phyloP scores from a whole-genome alignment of 1,140 invertebrate genomes.

The Atta texana region DNA sequence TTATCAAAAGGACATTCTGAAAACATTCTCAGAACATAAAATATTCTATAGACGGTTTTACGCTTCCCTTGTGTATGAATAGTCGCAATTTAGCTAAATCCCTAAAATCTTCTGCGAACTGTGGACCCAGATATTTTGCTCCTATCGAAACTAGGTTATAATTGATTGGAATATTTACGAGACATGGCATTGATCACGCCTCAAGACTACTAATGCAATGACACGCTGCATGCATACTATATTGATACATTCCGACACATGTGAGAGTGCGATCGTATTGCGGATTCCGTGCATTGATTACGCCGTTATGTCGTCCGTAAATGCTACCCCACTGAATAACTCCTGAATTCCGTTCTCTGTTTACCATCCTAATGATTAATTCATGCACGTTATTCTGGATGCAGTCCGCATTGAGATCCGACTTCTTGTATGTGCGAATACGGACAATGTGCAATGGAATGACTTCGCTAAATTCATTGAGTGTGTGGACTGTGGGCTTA shows the following conservation, averaged over 20 bases:
- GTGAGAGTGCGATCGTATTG: constrained; percentile 33
- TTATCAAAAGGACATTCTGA: too few relatives aligned
- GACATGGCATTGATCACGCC: not conserved
- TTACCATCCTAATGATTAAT: constrained; percentile 73
- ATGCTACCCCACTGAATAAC: constrained; percentile 70
- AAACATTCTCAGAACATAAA: too few relatives aligned
- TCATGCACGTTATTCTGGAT: constrained; percentile 68
- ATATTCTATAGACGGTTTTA: too few relatives aligned
- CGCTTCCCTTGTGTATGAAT: too few relatives aligned
- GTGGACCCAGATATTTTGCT: not conserved
- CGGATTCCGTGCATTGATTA: constrained; percentile 59
- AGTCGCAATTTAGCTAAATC: not conserved
- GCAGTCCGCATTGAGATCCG: not conserved
- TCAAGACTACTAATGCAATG: constrained; percentile 4
- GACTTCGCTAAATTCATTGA: constrained; percentile 69
- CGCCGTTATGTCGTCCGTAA: constrained; percentile 56
- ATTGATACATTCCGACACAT: constrained; percentile 27
- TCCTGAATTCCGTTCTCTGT: constrained; percentile 60
- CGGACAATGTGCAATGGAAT: constrained; percentile 54
- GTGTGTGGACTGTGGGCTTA: constrained; percentile 35
- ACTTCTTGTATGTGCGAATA: constrained; percentile 26
- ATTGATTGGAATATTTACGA: not conserved
- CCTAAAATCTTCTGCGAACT: not conserved
- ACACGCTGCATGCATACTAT: not conserved
- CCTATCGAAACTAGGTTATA: not conserved